Evolutionary conservation across 2,113 vertebrate species (phyloP), one percentile per base, ranked within the genome.

Genomic region (Arvicanthis niloticus): DNA sequence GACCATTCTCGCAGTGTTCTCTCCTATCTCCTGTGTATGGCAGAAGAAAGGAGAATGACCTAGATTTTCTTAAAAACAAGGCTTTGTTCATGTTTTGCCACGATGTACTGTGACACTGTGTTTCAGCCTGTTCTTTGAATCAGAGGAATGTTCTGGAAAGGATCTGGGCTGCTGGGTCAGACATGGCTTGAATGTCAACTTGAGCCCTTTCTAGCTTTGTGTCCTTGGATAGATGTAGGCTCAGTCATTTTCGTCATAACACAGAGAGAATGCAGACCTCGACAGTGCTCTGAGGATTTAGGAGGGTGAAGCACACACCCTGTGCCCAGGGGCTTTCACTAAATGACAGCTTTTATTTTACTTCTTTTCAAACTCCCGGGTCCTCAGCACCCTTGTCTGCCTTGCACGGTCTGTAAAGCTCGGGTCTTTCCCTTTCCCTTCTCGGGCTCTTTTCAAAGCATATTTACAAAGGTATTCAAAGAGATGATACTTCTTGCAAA

Each of bases 51-150:
- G 91, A 31, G 24, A 31, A 73, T 93, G 89, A 85, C 81, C 51
- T 76, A 91, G 91, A 95, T 96, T 96, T 91, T 80, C 93, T 92
- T 93, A 51, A 93, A 93, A 94, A 93, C 77, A 88, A 96, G 78
- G 73, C 94, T 96, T 96, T 93, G 77, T 97, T 97, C 88, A 8
- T 75, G 42, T 93, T 91, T 96, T 89, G 94, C 65, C 95, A 91
- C 62, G 40, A 65, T n/a, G 92, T 91, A 24, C 85, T 53, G 2
- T 51, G 53, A 65, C 75, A 37, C 5, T 51, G 68, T 91, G 88
- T 89, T 73, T 96, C 91, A 84, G 76, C 80, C 34, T 87, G 16
- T 48, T 97, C 90, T 96, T 97, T 97, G 67, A 91, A 37, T 82
- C 45, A n/a, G 70, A 56, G 53, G 26, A 62, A 94, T 70, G 24